Base-by-base conservation (phyloP, 1,140 invertebrate species). In the Lasioglossum baleicum region DNA sequence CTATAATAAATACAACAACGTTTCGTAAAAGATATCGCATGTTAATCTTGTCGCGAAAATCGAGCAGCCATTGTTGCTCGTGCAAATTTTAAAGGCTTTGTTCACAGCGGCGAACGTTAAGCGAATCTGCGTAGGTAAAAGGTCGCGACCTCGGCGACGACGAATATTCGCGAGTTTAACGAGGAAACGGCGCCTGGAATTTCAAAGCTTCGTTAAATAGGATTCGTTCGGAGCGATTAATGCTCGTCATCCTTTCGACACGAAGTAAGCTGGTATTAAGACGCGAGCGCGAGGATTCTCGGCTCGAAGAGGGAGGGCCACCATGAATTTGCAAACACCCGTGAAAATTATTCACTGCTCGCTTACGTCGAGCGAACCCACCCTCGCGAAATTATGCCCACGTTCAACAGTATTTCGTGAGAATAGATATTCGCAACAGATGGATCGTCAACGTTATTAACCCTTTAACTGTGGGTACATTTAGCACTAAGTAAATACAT, bases 251-350 rank as follows among this genome's bases (percentile, higher is more conserved):
- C 58, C 58, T 48, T 73, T 31, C 2, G 11, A 3, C n/a, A 20
- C 35, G 56, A 10, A 8, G 17, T 51, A 51, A 63, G 22, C 26
- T 22, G 42, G 22, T 8, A 7, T 75, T 68, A 44, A 67, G n/a
- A 17, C 22, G 26, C 64, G 40, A 42, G 15, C 7, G 15, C 48
- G 10, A 66, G 8, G 7, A 7, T 26, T 7, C 13, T 5, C 20
- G 31, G 2, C 13, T 20, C 42, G 10, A 40, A 8, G 64, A 0
- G 42, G 10, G 7, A 13, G 3, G 10, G 10, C 11, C 10, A 63
- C 22, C 66, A 67, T 66, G 64, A 66, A 75, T 75, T 44, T 31
- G 22, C 35, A 42, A 67, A 26, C 44, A 67, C 20, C 4, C 10
- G 13, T 4, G 71, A 58, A 44, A 67, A 58, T 75, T 68, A 68